Base-by-base conservation (phyloP, 2,797 vertebrate species). In the Notolepis coatsorum region DNA sequence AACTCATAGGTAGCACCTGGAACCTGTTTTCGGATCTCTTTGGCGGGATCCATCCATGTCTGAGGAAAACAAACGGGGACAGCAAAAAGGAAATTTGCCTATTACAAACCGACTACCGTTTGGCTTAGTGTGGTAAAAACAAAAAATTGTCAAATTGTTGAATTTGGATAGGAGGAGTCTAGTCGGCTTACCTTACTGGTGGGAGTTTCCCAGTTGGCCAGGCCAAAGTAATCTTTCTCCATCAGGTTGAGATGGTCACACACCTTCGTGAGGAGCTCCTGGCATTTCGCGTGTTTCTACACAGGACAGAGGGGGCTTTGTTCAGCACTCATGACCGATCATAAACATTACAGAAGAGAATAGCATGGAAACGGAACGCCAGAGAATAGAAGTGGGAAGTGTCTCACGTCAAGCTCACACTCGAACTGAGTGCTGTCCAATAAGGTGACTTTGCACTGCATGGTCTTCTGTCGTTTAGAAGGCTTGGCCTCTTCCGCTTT, bases 171-270 rank as follows among this genome's bases (percentile, higher is more conserved):
- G 8, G 12, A 46, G n/a, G 18, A 46, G 30, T 4, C n/a, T n/a
- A 41, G 39, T n/a, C 17, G 28, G 24, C 15, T 39, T 84, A 98
- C 97, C 95, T 96, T 97, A 63, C 51, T 84, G 23, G 82, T 88
- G n/a, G 91, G 75, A 0, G 91, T 93, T 62, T 97, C 95, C 95
- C 93, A 96, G 86, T 93, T 62, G 61, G 94, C 91, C 68, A 99
- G 90, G 52, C 96, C 93, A 86, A 95, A 99, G 84, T 99, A 99
- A 86, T 99, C 98, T 80, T 94, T 97, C 90, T 99, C 98, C 88
- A 99, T 77, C 55, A 99, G 94, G 86, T 98, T 96, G 82, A 98
- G 93, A 62, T 99, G 95, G 65, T 97, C 94, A 18, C 94, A 98
- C 55, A 98, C 97, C 84, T 95, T 95, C 45, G 90, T 92, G 47